Evolutionary conservation across 2,797 vertebrate genomes (phyloP).

Genomic region (Platalea minor): DNA sequence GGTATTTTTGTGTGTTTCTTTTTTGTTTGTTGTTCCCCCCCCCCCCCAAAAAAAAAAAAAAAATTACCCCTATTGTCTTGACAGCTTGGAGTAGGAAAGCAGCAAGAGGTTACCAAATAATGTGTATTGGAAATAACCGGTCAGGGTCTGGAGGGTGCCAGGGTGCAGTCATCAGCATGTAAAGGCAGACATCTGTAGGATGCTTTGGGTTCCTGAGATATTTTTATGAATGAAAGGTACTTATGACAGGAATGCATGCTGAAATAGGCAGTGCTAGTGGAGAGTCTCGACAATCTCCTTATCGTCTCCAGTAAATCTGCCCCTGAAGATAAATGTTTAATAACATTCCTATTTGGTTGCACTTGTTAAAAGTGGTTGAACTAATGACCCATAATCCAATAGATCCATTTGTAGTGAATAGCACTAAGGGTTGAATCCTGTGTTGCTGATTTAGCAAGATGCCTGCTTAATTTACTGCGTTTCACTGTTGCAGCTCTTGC

Average conservation of each 20-base stretch:
- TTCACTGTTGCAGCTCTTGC: background rate
- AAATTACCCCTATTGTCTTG: background rate
- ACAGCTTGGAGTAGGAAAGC: background rate
- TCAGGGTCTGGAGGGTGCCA: background rate
- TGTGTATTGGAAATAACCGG: background rate
- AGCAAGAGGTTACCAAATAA: background rate
- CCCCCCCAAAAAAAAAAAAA: no score
- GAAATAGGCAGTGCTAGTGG: slow-evolving; percentile 3
- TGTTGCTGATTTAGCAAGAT: slow-evolving; percentile 8
- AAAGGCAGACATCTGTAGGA: slow-evolving; percentile 20
- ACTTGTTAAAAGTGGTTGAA: slow-evolving; percentile 22
- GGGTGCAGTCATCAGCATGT: background rate
- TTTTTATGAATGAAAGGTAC: slow-evolving; percentile 64
- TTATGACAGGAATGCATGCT: slow-evolving; percentile 25
- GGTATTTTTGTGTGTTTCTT: no score
- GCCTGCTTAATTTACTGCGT: background rate
- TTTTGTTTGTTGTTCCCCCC: no score
- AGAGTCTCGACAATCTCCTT: background rate
- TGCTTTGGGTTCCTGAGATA: slow-evolving; percentile 55
- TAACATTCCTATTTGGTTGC: slow-evolving; percentile 27
- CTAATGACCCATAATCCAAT: slow-evolving; percentile 21
- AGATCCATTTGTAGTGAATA: background rate
- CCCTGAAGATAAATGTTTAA: slow-evolving; percentile 21
- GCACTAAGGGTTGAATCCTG: background rate
- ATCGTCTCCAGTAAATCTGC: slow-evolving; percentile 41